Conservation (phyloP, 2,113 vertebrate genomes). For the Ploceus nigricollis region DNA sequence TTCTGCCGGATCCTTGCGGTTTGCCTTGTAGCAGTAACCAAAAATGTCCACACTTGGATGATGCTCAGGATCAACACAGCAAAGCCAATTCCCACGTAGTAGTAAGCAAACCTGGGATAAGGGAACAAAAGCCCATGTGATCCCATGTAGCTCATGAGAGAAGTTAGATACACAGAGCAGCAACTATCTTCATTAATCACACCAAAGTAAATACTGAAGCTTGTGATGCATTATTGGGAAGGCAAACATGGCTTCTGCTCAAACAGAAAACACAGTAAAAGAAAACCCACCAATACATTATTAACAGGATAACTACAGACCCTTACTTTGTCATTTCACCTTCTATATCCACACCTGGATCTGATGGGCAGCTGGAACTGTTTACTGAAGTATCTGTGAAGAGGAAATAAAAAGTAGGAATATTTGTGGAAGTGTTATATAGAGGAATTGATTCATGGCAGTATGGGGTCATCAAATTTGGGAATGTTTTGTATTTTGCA, state of each 20-base stretch:
- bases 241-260: neutral
- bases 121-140: neutral
- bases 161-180: neutral
- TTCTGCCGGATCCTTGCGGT: constrained; percentile 70
- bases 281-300: neutral
- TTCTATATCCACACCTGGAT: constrained; percentile 66
- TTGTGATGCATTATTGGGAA: neutral
- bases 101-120: constrained; percentile 69
- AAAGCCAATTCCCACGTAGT: constrained; percentile 71
- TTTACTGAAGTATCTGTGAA: neutral
- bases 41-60: constrained; percentile 70
- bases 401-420: neutral
- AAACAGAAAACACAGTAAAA: neutral
- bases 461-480: neutral
- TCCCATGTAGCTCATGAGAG: neutral
- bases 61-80: constrained; percentile 62
- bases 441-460: neutral
- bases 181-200: neutral
- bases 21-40: constrained; percentile 68
- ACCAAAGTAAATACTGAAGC: neutral
- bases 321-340: constrained; percentile 69
- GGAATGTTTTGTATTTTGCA: neutral
- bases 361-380: constrained; percentile 5
- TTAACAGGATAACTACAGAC: neutral
- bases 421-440: neutral